phyloP scores from a whole-genome alignment of 2,113 vertebrate species.

The Ammodytes marinus region DNA sequence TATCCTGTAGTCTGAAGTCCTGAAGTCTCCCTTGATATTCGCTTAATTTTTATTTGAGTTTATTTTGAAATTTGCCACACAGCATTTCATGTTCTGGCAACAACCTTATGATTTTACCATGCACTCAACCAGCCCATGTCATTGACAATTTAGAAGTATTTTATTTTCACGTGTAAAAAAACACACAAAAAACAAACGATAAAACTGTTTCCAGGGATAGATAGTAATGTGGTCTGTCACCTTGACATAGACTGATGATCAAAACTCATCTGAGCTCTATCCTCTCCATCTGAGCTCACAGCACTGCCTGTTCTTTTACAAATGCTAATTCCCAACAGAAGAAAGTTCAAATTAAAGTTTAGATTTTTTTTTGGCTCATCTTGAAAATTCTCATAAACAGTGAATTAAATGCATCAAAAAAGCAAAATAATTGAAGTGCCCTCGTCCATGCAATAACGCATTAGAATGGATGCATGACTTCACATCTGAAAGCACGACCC shows the following conservation, averaged over 20 bases:
- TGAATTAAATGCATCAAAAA: slow-evolving; percentile 24
- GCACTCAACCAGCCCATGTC: slow-evolving; percentile 6
- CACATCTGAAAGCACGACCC: slow-evolving; percentile 44
- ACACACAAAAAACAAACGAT: background rate
- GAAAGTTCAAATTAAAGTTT: background rate
- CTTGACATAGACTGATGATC: slow-evolving; percentile 28
- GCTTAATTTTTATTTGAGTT: slow-evolving; percentile 26
- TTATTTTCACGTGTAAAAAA: slow-evolving; percentile 52
- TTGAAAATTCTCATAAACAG: background rate
- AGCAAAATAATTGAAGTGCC: slow-evolving; percentile 15
- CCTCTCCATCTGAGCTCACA: slow-evolving; percentile 20
- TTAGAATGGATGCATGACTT: slow-evolving; percentile 65
- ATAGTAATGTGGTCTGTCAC: slow-evolving; percentile 22
- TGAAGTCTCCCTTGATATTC: slow-evolving; percentile 17
- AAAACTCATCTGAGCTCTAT: slow-evolving; percentile 53
- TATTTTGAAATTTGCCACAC: slow-evolving; percentile 25
- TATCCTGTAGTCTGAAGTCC: slow-evolving; percentile 18
- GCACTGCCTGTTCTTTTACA: background rate
- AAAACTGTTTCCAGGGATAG: slow-evolving; percentile 28
- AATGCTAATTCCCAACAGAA: background rate
- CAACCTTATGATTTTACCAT: slow-evolving; percentile 4
- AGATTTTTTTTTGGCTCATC: background rate
- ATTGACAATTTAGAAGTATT: slow-evolving; percentile 55
- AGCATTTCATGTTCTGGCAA: slow-evolving; percentile 24
- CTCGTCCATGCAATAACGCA: slow-evolving; percentile 53